Conservation (phyloP, 2,797 vertebrate species). For the Silurus lanzhouensis region DNA sequence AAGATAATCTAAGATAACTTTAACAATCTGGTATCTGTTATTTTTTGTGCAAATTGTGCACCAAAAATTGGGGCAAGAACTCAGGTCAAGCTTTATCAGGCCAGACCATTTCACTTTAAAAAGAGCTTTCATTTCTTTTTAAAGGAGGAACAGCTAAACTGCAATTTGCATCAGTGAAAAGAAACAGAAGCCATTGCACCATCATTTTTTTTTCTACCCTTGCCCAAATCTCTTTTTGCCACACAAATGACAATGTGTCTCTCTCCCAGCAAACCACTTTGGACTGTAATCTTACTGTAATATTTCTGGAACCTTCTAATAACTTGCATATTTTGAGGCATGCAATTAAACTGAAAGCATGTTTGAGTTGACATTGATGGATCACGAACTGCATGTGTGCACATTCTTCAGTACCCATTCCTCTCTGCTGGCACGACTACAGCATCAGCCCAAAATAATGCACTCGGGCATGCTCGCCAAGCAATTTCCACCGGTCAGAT, state of each 20-base stretch:
- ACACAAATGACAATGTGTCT: slow-evolving; percentile 73
- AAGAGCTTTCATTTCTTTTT: slow-evolving; percentile 59
- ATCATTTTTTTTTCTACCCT: background rate
- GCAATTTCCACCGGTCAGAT: slow-evolving; percentile 24
- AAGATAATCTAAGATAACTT: slow-evolving; percentile 31
- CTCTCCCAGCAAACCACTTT: slow-evolving; percentile 64
- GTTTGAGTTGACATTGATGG: slow-evolving; percentile 42
- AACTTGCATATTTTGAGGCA: slow-evolving; percentile 61
- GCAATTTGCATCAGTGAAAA: slow-evolving; percentile 50
- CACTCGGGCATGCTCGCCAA: slow-evolving; percentile 7
- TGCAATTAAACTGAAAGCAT: slow-evolving; percentile 52
- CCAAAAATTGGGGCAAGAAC: slow-evolving; percentile 12
- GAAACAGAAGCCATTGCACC: slow-evolving; percentile 47
- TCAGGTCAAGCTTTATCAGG: background rate
- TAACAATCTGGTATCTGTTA: slow-evolving; percentile 12
- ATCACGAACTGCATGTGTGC: slow-evolving; percentile 12
- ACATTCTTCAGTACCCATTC: slow-evolving; percentile 29
- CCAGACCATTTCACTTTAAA: slow-evolving; percentile 25
- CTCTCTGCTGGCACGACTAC: slow-evolving; percentile 27
- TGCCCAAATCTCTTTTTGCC: slow-evolving; percentile 37
- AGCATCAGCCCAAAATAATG: slow-evolving; percentile 42
- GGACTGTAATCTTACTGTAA: slow-evolving; percentile 61
- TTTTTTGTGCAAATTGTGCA: slow-evolving; percentile 52
- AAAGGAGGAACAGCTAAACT: slow-evolving; percentile 48
- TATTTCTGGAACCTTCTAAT: slow-evolving; percentile 65